Base-by-base conservation (phyloP, 2,888 invertebrate species). In the Coenonympha glycerion region DNA sequence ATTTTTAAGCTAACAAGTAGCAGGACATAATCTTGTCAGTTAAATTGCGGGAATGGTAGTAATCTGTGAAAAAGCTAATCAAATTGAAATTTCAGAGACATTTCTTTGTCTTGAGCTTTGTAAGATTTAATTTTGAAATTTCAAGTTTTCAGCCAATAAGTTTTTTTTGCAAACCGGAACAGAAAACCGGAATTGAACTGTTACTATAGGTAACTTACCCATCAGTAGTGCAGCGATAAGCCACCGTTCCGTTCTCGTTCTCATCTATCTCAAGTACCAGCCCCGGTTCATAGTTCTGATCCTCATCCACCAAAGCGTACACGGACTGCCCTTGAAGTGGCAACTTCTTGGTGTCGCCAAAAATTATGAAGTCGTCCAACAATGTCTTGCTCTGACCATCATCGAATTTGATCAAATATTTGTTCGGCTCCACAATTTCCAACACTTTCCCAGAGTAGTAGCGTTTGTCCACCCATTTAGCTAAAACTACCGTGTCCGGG, bases 401-500 rank as follows among this genome's bases (percentile, higher is more conserved):
- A 46, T 91, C 90, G 59, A 92, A 92, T 68, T 89, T 74, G 26
- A 92, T 90, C 57, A 89, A 76, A 70, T 89, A 91, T 62, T 91
- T 91, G 19, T 88, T 88, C 0, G 82, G 87, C 42, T 90, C 87
- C 0, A 88, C 86, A 40, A 89, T 89, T 58, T 88, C 89, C 6
- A 83, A 69, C 0, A 92, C 89, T 66, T 76, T 88, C 0, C 91
- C 92, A 0, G 91, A 90, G 60, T 92, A 92, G 59, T 91, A 92
- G 53, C 90, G 88, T 61, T 89, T 91, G 64, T 92, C 91, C 0
- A 90, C 89, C 92, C 92, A 92, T 68, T 90, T 90, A 0, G 92
- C 92, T 58, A 92, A 81, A 0, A 91, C 91, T 0, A 81, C 79
- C 0, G 87, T 88, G 3, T 86, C 87, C 0, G 82, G 80, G 0